phyloP scores from a whole-genome alignment of 2,113 vertebrate species.

The Gila orcuttii region DNA sequence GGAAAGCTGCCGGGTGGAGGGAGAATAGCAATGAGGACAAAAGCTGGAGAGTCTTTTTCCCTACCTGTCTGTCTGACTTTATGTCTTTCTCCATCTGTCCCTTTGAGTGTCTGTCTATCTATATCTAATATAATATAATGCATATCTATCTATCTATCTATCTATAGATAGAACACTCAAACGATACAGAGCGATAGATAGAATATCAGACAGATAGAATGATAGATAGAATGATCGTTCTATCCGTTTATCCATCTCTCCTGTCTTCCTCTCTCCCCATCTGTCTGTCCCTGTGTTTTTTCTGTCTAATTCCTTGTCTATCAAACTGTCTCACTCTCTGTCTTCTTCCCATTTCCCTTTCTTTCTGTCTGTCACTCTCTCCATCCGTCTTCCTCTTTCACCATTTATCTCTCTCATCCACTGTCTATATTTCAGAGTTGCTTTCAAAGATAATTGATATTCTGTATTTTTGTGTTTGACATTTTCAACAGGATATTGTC shows the following conservation, averaged over 20 bases:
- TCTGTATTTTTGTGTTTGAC: conserved; percentile 22
- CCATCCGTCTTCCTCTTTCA: background rate
- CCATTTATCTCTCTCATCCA: background rate
- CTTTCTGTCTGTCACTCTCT: background rate
- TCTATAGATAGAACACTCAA: background rate
- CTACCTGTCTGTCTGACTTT: conserved; percentile 8
- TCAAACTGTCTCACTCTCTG: background rate
- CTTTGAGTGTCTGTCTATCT: background rate
- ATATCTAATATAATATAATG: background rate
- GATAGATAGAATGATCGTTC: background rate
- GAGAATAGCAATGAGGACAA: conserved; percentile 66
- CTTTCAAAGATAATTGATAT: conserved; percentile 21
- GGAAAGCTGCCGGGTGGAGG: conserved; percentile 37
- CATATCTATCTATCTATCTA: no score
- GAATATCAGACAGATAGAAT: background rate
- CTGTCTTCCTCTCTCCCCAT: background rate
- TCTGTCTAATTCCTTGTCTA: no score
- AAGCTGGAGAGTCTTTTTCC: conserved; percentile 21
- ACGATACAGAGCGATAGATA: background rate
- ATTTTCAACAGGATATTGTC: conserved; percentile 25
- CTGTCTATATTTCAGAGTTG: background rate
- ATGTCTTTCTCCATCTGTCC: background rate
- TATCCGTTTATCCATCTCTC: background rate
- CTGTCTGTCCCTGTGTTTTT: no score
- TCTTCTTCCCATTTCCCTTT: background rate